Percentiles rank a stretch among this genome's conserved stretches.
These are phyloP conservation scores for Temnothorax longispinosus DNA, from an alignment of 1,140 invertebrate genomes.

Conservation along the genomic window DNA sequence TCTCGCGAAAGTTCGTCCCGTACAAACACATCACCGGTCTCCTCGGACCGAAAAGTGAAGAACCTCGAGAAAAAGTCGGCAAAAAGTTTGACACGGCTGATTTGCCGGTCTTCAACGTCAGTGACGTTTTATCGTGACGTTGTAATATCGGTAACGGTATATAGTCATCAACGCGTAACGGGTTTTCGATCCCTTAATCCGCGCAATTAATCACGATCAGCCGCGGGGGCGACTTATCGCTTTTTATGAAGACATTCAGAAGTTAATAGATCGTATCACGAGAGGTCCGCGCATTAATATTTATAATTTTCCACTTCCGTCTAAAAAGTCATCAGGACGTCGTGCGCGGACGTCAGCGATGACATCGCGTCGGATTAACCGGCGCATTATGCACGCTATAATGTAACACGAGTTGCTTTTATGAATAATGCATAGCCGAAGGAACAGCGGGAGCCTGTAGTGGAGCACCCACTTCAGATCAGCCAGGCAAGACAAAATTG, in stretches of 20 bases:
- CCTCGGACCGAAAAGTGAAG: neutral
- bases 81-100: conserved; percentile 26
- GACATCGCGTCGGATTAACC: conserved; percentile 72
- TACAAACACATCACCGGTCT: conserved; percentile 3
- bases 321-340: conserved; percentile 29
- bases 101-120: conserved; percentile 5
- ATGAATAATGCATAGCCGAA: conserved; percentile 85
- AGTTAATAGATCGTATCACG: conserved; percentile 36
- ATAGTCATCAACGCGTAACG: neutral
- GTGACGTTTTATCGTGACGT: neutral
- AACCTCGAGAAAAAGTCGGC: neutral
- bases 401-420: conserved; percentile 85
- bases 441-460: conserved; percentile 82
- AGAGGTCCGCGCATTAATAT: conserved; percentile 22
- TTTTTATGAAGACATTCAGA: conserved; percentile 28
- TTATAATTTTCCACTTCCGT: conserved; percentile 45
- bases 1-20: conserved; percentile 9
- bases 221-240: neutral
- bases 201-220: conserved; percentile 24
- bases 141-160: neutral
- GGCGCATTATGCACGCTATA: conserved; percentile 73
- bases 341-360: conserved; percentile 35
- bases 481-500: conserved; percentile 85
- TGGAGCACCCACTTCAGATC: conserved; percentile 84
- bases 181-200: neutral